Percentiles rank a stretch among this genome's conserved stretches.
These are phyloP conservation scores for Eupithecia insigniata DNA, from an alignment of 2,888 invertebrate genomes.

Conservation along the genomic window DNA sequence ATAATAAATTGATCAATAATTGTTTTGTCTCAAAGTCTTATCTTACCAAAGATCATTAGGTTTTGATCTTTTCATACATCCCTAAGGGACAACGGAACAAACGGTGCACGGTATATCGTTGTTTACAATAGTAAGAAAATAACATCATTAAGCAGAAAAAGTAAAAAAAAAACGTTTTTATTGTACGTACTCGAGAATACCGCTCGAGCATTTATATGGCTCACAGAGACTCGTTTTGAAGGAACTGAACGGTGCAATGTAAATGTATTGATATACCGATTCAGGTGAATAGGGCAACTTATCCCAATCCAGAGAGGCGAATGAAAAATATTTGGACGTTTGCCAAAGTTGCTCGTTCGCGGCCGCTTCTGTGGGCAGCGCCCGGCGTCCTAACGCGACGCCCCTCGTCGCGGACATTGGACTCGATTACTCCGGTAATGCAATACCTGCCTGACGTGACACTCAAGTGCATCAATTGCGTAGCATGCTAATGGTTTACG, in stretches of 20 bases:
- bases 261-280: slow-evolving; percentile 68
- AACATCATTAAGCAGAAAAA: background rate
- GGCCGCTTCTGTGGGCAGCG: slow-evolving; percentile 48
- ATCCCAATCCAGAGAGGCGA: slow-evolving; percentile 71
- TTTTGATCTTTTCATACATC: background rate
- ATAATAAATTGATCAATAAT: no score
- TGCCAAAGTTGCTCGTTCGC: slow-evolving; percentile 74
- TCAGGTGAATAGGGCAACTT: slow-evolving; percentile 80
- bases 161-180: background rate
- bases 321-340: slow-evolving; percentile 77
- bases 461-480: slow-evolving; percentile 58
- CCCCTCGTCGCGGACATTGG: slow-evolving; percentile 58
- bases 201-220: slow-evolving; percentile 10
- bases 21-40: background rate
- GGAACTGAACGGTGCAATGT: slow-evolving; percentile 38
- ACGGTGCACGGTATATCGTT: background rate
- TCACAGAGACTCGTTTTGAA: slow-evolving; percentile 6
- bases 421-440: slow-evolving; percentile 66
- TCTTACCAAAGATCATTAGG: background rate
- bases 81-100: background rate
- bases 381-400: slow-evolving; percentile 53
- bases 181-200: background rate
- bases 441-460: slow-evolving; percentile 56
- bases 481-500: slow-evolving; percentile 33
- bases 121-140: background rate